Base-by-base conservation (phyloP, 2,797 vertebrate species). In the Melanitta fusca region DNA sequence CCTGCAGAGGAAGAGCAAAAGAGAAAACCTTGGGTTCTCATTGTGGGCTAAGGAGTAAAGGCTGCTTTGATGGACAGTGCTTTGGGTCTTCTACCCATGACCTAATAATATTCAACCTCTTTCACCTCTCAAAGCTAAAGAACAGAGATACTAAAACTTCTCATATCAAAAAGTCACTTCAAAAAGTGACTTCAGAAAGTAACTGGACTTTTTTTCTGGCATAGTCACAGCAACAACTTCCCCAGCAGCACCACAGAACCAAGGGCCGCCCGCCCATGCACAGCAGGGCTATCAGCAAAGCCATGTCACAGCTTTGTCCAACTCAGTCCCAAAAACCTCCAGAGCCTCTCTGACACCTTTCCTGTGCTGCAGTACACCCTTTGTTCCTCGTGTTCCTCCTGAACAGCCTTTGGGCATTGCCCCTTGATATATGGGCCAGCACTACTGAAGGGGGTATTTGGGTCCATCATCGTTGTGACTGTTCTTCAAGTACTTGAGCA, bases 181-280 rank as follows among this genome's bases (percentile, higher is more conserved):
- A 65, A 65, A 64, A 65, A 32, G 62, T 38, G 28, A 65, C 41
- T 43, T 65, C 62, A 64, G 85, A 58, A 82, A 49, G 10, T n/a
- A 56, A 66, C 34, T 0, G 0, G 12, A 25, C 4, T 6, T 61
- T 80, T 73, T 70, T 45, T 15, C 30, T n/a, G 27, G 22, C 30
- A 66, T 4, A 43, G 56, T n/a, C 74, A 71, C 30, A 89, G 43
- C 28, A 73, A 28, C 0, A 0, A 38, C 56, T 41, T 49, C 36
- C 13, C 64, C 22, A 8, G 3, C 11, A 73, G 6, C 19, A 28
- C 78, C 9, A 19, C 41, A 73, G 32, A 41, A 27, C 13, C 25
- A n/a, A 57, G 36, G 34, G 13, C 15, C 39, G 22, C 11, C 6
- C 12, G 39, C 43, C 18, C 11, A 3, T 5, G 39, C 38, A 15